Percentiles rank a stretch among this genome's conserved stretches.
These are phyloP conservation scores for Drosophila emarginata DNA, from an alignment of 2,888 invertebrate genomes.

Conservation along the genomic window DNA sequence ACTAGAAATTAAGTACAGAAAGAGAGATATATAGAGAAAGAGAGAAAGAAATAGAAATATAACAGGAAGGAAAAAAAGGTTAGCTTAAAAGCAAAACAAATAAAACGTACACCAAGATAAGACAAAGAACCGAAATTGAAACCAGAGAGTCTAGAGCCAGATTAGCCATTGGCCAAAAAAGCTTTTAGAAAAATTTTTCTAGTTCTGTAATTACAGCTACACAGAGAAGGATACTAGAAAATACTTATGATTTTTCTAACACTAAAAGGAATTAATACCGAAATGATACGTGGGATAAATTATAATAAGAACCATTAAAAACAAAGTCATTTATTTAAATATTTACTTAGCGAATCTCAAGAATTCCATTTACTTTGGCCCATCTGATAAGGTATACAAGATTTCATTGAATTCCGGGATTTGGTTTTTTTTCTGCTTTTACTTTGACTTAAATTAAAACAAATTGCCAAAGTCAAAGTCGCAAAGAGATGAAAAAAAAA, in stretches of 20 bases:
- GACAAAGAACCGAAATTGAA: conserved; percentile 11
- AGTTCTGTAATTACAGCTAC: background rate
- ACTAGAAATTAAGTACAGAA: conserved; percentile 14
- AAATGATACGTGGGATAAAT: background rate
- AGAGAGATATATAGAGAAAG: background rate
- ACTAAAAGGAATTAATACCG: background rate
- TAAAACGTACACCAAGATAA: conserved; percentile 39
- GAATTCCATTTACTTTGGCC: too few relatives aligned
- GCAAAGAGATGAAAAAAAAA: conserved; percentile 5
- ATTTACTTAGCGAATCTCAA: too few relatives aligned
- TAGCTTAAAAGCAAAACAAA: conserved; percentile 44
- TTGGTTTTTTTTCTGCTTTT: conserved; percentile 11
- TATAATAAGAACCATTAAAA: background rate
- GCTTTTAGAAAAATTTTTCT: background rate
- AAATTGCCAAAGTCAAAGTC: conserved; percentile 60
- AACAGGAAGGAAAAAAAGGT: conserved; percentile 14
- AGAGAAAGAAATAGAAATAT: background rate
- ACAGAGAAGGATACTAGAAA: background rate
- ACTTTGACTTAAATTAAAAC: conserved; percentile 54
- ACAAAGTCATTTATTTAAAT: background rate
- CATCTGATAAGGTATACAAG: background rate
- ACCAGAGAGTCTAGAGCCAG: background rate
- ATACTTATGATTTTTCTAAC: background rate
- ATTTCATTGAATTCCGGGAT: background rate
- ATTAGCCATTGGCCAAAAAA: background rate